A percentile compares a stretch with the other conserved stretches of the same genome.
Evolutionary conservation across 2,888 invertebrate genomes (phyloP).

Genomic region (Ephialtes manifestator): DNA sequence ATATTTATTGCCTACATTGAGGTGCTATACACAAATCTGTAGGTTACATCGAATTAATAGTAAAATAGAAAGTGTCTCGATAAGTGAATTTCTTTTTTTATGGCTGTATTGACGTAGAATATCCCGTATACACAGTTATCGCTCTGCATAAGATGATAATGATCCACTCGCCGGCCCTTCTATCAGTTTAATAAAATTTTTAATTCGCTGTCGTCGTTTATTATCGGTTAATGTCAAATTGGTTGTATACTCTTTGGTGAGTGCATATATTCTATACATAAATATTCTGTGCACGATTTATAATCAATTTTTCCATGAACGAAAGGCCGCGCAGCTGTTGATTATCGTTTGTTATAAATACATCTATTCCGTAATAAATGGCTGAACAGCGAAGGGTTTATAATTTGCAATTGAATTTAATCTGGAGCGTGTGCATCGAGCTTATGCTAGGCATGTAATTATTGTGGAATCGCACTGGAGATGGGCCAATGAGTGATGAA

Average conservation of each 20-base stretch:
- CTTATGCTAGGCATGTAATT: conserved; percentile 7
- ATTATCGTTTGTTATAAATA: conserved; percentile 20
- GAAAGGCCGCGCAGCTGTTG: background rate
- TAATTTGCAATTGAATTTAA: conserved; percentile 43
- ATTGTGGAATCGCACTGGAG: background rate
- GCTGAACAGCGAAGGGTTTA: background rate
- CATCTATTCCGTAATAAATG: background rate
- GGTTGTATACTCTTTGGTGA: background rate
- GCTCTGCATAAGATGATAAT: background rate
- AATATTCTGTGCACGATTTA: background rate
- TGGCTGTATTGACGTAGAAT: no score
- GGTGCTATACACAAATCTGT: no score
- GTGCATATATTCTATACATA: background rate
- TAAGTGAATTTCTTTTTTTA: no score
- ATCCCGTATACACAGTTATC: no score
- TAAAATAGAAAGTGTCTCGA: no score
- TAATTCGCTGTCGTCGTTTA: background rate
- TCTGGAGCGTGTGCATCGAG: background rate
- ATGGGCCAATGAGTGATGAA: conserved; percentile 4
- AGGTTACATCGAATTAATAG: no score
- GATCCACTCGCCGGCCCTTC: background rate
- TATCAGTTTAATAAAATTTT: conserved; percentile 3
- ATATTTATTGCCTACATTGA: no score
- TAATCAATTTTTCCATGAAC: background rate
- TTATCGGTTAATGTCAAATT: conserved; percentile 34